A percentile compares a stretch with the other conserved stretches of the same genome.
These are phyloP conservation scores for Halichoeres trimaculatus DNA, from an alignment of 2,113 vertebrate species.

Conservation along the genomic window DNA sequence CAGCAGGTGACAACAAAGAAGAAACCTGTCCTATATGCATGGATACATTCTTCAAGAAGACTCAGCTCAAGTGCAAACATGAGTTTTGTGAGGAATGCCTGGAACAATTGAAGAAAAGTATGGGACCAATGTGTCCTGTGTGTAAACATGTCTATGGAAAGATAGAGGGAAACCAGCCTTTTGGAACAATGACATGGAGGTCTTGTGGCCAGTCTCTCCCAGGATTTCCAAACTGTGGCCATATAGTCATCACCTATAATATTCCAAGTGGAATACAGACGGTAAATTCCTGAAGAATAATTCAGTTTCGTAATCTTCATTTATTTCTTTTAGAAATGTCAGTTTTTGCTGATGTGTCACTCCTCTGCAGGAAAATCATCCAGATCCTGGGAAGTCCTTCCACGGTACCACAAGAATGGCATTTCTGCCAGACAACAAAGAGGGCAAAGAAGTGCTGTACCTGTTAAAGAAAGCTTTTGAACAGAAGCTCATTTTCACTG, in stretches of 20 bases:
- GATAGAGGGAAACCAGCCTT: conserved; percentile 72
- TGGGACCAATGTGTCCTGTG: conserved; percentile 71
- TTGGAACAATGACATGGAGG: neutral
- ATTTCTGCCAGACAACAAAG: conserved; percentile 86
- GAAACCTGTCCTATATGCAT: conserved; percentile 69
- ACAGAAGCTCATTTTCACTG: conserved; percentile 90
- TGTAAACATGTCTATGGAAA: conserved; percentile 75
- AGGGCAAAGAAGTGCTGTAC: conserved; percentile 83
- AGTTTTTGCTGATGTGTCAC: fast-evolving
- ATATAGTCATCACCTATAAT: conserved; percentile 42
- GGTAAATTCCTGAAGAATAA: conserved; percentile 50
- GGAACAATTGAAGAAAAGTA: fast-evolving
- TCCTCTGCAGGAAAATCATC: conserved; percentile 82
- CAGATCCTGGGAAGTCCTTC: conserved; percentile 82
- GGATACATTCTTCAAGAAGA: conserved; percentile 43
- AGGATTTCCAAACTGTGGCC: conserved; percentile 19
- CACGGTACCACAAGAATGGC: conserved; percentile 17
- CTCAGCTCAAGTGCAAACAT: conserved; percentile 66
- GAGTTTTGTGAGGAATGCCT: conserved; percentile 74
- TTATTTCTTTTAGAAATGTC: neutral
- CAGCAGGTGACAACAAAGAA: neutral
- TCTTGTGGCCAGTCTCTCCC: fast-evolving
- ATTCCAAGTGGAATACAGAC: conserved; percentile 62
- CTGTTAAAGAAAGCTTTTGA: conserved; percentile 85
- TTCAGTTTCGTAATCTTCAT: neutral